phyloP scores from a whole-genome alignment of 2,797 vertebrate genomes.

The Acropternis orthonyx region DNA sequence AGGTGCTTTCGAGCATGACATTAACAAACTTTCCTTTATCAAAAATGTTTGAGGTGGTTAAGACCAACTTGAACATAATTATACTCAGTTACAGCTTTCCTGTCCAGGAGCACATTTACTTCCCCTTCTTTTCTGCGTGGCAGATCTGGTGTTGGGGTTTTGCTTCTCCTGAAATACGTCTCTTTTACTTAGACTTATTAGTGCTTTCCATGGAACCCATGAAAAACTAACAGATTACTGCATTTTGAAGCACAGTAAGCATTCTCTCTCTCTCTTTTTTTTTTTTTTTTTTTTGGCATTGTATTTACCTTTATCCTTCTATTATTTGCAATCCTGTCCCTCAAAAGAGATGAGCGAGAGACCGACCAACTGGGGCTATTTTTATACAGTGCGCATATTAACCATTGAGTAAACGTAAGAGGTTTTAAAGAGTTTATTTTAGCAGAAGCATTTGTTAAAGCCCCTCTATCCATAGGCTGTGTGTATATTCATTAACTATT shows the following conservation, averaged over 20 bases:
- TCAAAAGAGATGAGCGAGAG: not conserved
- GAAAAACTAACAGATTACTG: not conserved
- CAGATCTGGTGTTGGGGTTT: not conserved
- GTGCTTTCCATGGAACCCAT: not conserved
- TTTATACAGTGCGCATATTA: not conserved
- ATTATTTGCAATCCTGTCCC: not conserved
- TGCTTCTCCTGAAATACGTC: not conserved
- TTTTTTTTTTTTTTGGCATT: not conserved
- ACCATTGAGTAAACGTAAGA: conserved; percentile 30
- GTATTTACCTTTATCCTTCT: not conserved
- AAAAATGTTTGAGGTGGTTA: not conserved
- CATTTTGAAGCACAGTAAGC: not conserved
- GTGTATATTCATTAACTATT: conserved; percentile 49
- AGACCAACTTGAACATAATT: not conserved
- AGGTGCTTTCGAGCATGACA: not conserved
- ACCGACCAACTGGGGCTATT: not conserved
- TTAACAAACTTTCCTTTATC: not conserved
- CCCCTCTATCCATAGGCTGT: conserved; percentile 38
- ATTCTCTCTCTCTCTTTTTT: no score
- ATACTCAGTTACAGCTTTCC: not conserved
- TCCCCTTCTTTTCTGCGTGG: not conserved
- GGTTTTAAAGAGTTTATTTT: conserved; percentile 63
- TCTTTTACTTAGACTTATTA: not conserved
- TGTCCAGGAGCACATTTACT: not conserved
- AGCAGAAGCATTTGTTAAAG: conserved; percentile 61